Conservation (phyloP, 1,140 invertebrate species). For the Papilio xuthus region DNA sequence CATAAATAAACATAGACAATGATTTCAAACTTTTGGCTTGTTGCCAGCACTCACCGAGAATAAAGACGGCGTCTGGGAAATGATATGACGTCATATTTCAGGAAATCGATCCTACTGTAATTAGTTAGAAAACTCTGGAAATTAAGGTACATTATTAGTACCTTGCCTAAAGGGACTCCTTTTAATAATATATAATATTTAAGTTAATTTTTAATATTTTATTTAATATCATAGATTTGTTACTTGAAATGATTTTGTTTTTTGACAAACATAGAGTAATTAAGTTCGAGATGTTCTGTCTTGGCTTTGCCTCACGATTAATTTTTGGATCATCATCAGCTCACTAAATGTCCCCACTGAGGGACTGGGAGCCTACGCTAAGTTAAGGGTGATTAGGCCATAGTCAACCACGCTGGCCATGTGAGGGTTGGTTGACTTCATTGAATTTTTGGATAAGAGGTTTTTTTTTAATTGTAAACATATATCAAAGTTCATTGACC, state of each 20-base stretch:
- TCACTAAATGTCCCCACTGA: no score
- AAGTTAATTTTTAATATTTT: no score
- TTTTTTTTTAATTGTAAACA: background rate
- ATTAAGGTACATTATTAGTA: no score
- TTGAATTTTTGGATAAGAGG: background rate
- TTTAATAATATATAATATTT: no score
- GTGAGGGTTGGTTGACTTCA: no score
- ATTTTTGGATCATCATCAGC: no score
- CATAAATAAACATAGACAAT: slow-evolving; percentile 21
- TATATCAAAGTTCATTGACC: slow-evolving; percentile 1
- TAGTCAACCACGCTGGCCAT: no score
- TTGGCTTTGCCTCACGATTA: background rate
- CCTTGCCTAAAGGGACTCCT: no score
- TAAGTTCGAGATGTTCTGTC: background rate
- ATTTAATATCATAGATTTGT: no score
- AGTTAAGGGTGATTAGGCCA: no score
- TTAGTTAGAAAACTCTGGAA: background rate
- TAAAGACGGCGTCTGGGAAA: slow-evolving; percentile 16
- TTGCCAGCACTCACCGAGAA: background rate
- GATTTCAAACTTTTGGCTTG: background rate
- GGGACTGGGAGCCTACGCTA: no score
- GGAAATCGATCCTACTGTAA: background rate
- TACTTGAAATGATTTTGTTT: background rate
- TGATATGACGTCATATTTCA: slow-evolving; percentile 9
- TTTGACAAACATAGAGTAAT: no score